phyloP scores from a whole-genome alignment of 1,140 invertebrate genomes.

The Calosoma granatense region DNA sequence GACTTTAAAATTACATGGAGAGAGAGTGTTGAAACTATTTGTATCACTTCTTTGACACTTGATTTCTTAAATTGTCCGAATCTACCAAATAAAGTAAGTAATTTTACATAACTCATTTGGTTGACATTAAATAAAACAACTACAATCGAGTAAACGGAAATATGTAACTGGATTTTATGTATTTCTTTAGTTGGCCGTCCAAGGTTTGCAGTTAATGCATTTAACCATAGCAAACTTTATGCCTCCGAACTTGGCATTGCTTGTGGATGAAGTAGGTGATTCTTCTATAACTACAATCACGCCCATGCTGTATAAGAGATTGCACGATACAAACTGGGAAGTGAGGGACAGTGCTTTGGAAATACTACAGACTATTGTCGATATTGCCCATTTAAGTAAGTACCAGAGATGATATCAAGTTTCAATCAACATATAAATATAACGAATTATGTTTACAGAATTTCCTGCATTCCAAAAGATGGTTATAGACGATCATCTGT shows the following conservation, averaged over 20 bases:
- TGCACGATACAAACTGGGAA: conserved; percentile 63
- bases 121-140: not conserved
- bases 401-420: conserved; percentile 12
- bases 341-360: conserved; percentile 63
- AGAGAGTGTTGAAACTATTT: conserved; percentile 57
- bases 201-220: conserved; percentile 55
- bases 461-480: conserved; percentile 67
- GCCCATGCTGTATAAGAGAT: conserved; percentile 51
- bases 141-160: not conserved
- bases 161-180: not conserved
- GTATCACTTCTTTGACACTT: conserved; percentile 34
- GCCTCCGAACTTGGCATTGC: conserved; percentile 58
- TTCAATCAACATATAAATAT: not conserved
- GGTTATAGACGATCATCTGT: conserved; percentile 51
- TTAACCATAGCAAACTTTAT: conserved; percentile 61
- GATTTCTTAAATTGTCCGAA: conserved; percentile 33
- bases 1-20: conserved; percentile 63
- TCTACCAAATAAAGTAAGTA: conserved; percentile 32
- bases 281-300: conserved; percentile 52
- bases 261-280: conserved; percentile 52
- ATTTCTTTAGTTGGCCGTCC: conserved; percentile 49
- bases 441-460: conserved; percentile 40
- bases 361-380: conserved; percentile 53
- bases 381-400: conserved; percentile 58
- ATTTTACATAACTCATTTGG: no score